Evolutionary conservation across 1,140 invertebrate genomes (phyloP), one percentile per base, ranked within the genome.

Genomic region (Acyrthosiphon pisum): DNA sequence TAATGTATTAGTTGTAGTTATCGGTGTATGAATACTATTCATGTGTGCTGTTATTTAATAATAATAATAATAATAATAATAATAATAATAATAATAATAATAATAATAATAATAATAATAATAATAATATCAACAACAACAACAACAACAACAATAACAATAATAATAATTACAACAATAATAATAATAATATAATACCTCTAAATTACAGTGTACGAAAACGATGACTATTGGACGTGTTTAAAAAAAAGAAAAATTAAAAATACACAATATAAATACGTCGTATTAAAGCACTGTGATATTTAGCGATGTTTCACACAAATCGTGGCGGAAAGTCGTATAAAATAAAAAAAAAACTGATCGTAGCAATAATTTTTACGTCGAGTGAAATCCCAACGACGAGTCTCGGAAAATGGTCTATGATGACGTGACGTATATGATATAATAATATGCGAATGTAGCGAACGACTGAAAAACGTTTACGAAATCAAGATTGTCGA

Each of bases 141-240:
- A 60, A 68, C 26, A 68, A 68, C 14, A 68, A 68, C 4, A 60
- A 30, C 6, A 56, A 56, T 0, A 26, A 56, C 23, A 48, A 46
- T 4, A 46, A 46, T 4, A 46, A 46, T 4, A 46, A 46, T 4
- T 9, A 46, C 7, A 46, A 46, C 46, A 46, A 46, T 11, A 46
- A 46, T 1, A 46, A 81, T 35, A 81, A 37, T 81, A 81, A 81
- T 81, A 81, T 81, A 81, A 81, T 37, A 81, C 35, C n/a, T 46
- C 44, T 46, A 87, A 87, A 87, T 86, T 87, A 87, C 86, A 20
- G 86, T 88, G 86, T 48, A 48, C 30, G 18, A 48, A 88, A 35
- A 88, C 44, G n/a, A 48, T 48, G 30, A 86, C 30, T 20, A 35
- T n/a, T n/a, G 86, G 46, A 88, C 86, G 86, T 88, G 86, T 88